Percentiles rank a stretch among this genome's conserved stretches.
phyloP scores from a whole-genome alignment of 2,113 vertebrate species.

The Ivindomyrus marchei region DNA sequence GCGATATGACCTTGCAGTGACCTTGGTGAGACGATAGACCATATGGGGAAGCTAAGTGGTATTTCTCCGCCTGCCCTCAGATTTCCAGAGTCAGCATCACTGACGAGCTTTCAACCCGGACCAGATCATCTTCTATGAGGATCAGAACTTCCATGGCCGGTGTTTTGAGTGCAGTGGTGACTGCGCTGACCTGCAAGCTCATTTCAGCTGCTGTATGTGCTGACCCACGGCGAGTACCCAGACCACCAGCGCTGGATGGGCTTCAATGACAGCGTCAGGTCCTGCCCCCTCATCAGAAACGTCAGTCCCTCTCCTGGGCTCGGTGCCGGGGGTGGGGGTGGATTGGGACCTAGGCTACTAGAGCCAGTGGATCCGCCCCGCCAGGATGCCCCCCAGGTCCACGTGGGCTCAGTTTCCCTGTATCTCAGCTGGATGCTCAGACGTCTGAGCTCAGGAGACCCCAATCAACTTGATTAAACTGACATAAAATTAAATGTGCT shows the following conservation, averaged over 20 bases:
- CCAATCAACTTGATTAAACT: not conserved
- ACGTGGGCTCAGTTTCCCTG: too few species aligned
- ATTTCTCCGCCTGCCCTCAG: too few species aligned
- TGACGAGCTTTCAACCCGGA: not conserved
- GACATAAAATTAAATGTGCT: not conserved
- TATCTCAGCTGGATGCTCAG: too few species aligned
- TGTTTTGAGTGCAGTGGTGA: conserved; percentile 48
- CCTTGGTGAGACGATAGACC: conserved; percentile 34
- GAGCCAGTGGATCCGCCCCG: not conserved
- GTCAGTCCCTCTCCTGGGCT: conserved; percentile 21
- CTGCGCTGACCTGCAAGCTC: conserved; percentile 44
- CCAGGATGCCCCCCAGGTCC: too few species aligned
- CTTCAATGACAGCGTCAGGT: conserved; percentile 40
- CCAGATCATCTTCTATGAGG: conserved; percentile 55
- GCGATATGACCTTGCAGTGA: not conserved
- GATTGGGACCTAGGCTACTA: not conserved
- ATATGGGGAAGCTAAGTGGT: conserved; percentile 37
- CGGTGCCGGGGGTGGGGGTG: not conserved
- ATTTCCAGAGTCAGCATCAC: not conserved
- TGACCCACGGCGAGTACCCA: conserved; percentile 44
- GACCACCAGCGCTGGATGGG: conserved; percentile 42
- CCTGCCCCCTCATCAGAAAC: conserved; percentile 39
- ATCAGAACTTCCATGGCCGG: conserved; percentile 51
- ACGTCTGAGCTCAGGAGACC: too few species aligned
- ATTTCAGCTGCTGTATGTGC: conserved; percentile 46